Evolutionary conservation across 2,113 vertebrate species (phyloP), one percentile per base, ranked within the genome.

Genomic region (Anser brachyrhynchus): DNA sequence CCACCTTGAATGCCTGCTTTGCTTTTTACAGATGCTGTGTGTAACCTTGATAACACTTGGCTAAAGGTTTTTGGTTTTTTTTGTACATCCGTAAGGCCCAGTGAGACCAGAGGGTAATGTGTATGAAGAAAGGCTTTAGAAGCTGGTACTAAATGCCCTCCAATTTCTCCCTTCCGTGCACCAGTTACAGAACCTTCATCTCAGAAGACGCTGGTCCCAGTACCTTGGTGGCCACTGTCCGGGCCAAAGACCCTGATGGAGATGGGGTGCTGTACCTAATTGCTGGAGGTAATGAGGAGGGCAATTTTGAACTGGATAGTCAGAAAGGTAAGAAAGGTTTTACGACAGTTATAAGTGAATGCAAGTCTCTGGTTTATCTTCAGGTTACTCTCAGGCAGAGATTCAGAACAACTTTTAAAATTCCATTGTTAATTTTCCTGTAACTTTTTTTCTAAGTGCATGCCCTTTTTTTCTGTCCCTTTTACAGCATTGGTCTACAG

Each of bases 181-280:
- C 49, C 97, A 99, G 99, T 10, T 99, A 99, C 93, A 98, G 98
- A 93, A 98, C 99, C 6, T 99, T 99, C 94, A 97, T 99, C 61
- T 99, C 98, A 3, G 99, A 99, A 89, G 99, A 99, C 25, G 99
- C 99, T 14, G 99, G 99, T 43, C 99, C 99, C 1, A 98, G 98
- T 85, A 98, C 98, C 2, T 98, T 99, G 92, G 99, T 99, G 62
- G 99, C 98, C 82, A 98, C 98, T 25, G 98, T 99, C 76, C 97
- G 98, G 71, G 99, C 99, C 61, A 98, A 99, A 54, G 99, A 99
- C 96, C 99, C 98, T 3, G 99, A 99, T 39, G 99, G 99, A 75
- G 99, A 99, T 23, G 96, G 94, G 3, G 97, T 99, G 22, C 97
- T 98, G 2, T 99, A 99, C 41, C 98, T 98, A 55, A 99, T 99